Percentiles rank a stretch among this genome's conserved stretches.
phyloP scores from a whole-genome alignment of 2,797 vertebrate genomes.

The Tapirus indicus region DNA sequence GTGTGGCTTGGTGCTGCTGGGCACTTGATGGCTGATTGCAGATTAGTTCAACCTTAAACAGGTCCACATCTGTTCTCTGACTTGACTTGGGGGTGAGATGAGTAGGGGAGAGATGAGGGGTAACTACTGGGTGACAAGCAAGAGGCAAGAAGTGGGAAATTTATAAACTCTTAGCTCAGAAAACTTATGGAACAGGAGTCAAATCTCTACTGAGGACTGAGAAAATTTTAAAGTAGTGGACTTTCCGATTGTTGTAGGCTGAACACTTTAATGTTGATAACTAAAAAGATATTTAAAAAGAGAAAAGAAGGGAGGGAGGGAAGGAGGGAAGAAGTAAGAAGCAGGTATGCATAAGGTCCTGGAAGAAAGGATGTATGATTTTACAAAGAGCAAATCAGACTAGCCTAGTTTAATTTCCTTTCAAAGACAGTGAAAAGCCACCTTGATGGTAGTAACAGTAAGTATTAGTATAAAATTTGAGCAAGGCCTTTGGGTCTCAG shows the following conservation, averaged over 20 bases:
- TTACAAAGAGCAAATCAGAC: background rate
- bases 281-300: background rate
- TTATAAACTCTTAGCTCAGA: background rate
- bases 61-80: background rate
- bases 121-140: background rate
- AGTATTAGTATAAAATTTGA: background rate
- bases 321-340: background rate
- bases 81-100: background rate
- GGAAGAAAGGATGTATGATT: background rate
- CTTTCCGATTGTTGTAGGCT: background rate
- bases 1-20: background rate
- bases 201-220: conserved; percentile 26
- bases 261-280: conserved; percentile 19
- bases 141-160: background rate
- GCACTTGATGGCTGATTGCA: conserved; percentile 11
- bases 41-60: conserved; percentile 32
- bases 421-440: background rate
- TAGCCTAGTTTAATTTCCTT: conserved; percentile 2
- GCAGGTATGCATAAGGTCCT: background rate
- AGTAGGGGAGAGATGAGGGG: background rate
- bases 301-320: background rate
- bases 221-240: background rate
- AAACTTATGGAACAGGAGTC: background rate
- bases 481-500: conserved; percentile 36
- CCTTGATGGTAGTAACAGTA: background rate